Base-by-base conservation (phyloP, 2,888 invertebrate genomes). In the Erannis defoliaria region DNA sequence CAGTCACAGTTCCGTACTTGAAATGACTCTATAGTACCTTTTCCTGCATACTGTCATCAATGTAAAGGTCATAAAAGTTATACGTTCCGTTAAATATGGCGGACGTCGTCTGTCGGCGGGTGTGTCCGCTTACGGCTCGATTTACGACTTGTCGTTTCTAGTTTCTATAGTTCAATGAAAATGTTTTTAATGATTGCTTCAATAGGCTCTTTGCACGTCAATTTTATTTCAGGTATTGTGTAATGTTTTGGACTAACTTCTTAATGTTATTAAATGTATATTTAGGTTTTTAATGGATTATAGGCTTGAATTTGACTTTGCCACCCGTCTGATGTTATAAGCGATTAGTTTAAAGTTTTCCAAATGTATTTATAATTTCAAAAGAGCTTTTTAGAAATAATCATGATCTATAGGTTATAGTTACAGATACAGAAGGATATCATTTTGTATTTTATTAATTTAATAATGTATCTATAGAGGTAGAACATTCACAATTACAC, bases 21-120 rank as follows among this genome's bases (percentile, higher is more conserved):
- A 67, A 63, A 50, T 62, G 69, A 70, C 74, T 76, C 73, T 77
- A 65, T 75, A 77, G 80, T 40, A 51, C 51, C 76, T 80, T 83
- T 72, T 76, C 74, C 72, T 73, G 73, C 80, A 77, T 69, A 84
- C 74, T 80, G 81, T 85, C 85, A 85, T 88, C 89, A 87, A 87
- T 86, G 86, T 85, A 82, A 83, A 82, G 80, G 83, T 80, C 86
- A 85, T 86, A 85, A 90, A 89, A 84, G 75, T 81, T 76, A 78
- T 74, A 75, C 74, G 78, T 84, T 82, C 85, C 83, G 84, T 82
- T 81, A 79, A 85, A 81, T 82, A 80, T 72, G 55, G 40, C 35
- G 68, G 71, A 73, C 75, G 68, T 66, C 68, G 66, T 67, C 66
- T 66, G 75, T 68, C 70, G 49, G 68, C 75, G 74, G 82, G 82